Conservation (phyloP, 1,140 invertebrate genomes). For the Macrobrachium rosenbergii region DNA sequence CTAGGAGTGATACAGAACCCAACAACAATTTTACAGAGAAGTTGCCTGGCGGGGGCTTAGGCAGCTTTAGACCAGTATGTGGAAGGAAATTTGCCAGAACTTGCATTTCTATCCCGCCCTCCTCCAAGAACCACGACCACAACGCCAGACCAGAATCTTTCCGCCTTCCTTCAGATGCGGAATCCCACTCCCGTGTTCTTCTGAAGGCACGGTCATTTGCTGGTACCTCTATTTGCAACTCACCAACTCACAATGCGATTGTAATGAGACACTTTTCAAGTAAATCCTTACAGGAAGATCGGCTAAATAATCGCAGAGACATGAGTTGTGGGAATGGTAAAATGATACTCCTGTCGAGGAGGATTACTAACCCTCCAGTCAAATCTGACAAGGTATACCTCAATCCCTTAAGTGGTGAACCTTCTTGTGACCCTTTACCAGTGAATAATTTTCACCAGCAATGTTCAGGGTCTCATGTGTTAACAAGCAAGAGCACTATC, state of each 20-base stretch:
- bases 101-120: slow-evolving; percentile 46
- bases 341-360: slow-evolving; percentile 16
- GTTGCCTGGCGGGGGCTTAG: slow-evolving; percentile 30
- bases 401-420: no score
- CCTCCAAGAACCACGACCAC: slow-evolving; percentile 35
- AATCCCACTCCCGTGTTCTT: slow-evolving; percentile 36
- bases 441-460: no score
- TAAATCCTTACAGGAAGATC: slow-evolving; percentile 40
- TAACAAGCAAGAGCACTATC: no score
- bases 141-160: slow-evolving; percentile 52
- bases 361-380: slow-evolving; percentile 3
- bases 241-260: slow-evolving; percentile 8
- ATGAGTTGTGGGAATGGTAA: slow-evolving; percentile 8
- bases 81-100: slow-evolving; percentile 27
- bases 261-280: slow-evolving; percentile 31
- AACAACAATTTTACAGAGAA: neutral
- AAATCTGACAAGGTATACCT: no score
- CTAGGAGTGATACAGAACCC: neutral
- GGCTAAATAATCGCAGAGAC: slow-evolving; percentile 7
- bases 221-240: slow-evolving; percentile 38
- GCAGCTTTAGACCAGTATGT: neutral
- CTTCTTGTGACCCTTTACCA: no score
- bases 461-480: no score
- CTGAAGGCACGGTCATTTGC: slow-evolving; percentile 52
- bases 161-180: slow-evolving; percentile 50